These are phyloP conservation scores for Charanyca ferruginea DNA, from an alignment of 2,888 invertebrate species.

Conservation along the genomic window DNA sequence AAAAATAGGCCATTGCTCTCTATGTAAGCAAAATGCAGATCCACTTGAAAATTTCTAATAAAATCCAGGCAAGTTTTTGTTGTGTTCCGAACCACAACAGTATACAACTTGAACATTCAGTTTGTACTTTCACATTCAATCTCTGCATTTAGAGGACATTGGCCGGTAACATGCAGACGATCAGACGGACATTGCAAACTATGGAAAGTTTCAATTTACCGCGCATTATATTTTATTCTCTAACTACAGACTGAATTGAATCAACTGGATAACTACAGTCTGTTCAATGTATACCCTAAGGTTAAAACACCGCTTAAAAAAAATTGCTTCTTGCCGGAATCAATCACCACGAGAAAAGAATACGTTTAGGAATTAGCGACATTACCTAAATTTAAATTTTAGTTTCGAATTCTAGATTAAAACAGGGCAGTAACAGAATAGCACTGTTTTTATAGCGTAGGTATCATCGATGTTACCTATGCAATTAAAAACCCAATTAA, in stretches of 20 bases:
- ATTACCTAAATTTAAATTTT: no score
- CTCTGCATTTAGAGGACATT: slow-evolving; percentile 2
- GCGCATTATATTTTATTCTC: background rate
- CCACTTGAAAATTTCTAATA: slow-evolving; percentile 7
- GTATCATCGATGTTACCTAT: background rate
- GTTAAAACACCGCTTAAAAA: slow-evolving; percentile 18
- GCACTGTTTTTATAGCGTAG: background rate
- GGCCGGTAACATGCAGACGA: background rate
- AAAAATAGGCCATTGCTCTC: background rate
- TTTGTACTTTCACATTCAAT: slow-evolving; percentile 38
- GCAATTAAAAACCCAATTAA: slow-evolving; percentile 21
- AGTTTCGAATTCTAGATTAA: background rate
- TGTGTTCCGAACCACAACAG: slow-evolving; percentile 17
- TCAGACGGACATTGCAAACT: background rate
- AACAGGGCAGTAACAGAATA: background rate
- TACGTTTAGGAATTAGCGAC: slow-evolving; percentile 30
- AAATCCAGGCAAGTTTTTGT: background rate
- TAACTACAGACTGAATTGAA: background rate
- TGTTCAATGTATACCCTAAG: slow-evolving; percentile 9
- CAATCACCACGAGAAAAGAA: slow-evolving; percentile 31
- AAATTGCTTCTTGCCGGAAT: slow-evolving; percentile 24
- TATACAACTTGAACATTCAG: slow-evolving; percentile 16
- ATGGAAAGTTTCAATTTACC: background rate
- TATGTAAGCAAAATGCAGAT: background rate
- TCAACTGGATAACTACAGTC: background rate